phyloP scores from a whole-genome alignment of 53 echinoderm and acorn worm genomes.

The Crossaster papposus region DNA sequence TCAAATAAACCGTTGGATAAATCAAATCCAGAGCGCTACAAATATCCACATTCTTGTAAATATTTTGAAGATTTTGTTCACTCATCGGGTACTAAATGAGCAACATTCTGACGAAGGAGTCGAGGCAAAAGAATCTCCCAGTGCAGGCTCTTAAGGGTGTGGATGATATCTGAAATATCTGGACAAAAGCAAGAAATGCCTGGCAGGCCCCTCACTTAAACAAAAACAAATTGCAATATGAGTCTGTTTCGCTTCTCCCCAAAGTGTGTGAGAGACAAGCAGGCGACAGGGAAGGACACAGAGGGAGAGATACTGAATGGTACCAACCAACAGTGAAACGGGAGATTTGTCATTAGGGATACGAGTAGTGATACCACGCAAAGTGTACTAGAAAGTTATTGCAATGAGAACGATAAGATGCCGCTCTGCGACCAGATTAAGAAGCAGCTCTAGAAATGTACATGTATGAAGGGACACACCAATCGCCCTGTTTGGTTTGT shows the following conservation, averaged over 20 bases:
- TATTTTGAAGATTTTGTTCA: conserved; percentile 50
- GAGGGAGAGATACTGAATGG: neutral
- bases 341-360: neutral
- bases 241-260: neutral
- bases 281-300: neutral
- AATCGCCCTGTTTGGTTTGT: neutral
- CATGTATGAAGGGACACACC: neutral
- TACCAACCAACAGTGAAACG: neutral
- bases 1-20: conserved; percentile 30
- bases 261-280: neutral
- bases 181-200: neutral
- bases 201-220: neutral
- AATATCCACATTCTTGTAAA: conserved; percentile 51
- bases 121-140: neutral
- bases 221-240: conserved; percentile 9
- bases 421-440: neutral
- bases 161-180: neutral
- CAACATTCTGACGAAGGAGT: neutral
- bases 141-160: neutral
- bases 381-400: neutral
- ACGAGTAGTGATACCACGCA: neutral
- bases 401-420: neutral
- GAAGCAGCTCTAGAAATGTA: neutral
- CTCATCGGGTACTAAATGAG: conserved; percentile 46
- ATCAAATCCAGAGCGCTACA: conserved; percentile 3